Evolutionary conservation across 2,797 vertebrate species (phyloP).

Genomic region (Synanceia verrucosa): DNA sequence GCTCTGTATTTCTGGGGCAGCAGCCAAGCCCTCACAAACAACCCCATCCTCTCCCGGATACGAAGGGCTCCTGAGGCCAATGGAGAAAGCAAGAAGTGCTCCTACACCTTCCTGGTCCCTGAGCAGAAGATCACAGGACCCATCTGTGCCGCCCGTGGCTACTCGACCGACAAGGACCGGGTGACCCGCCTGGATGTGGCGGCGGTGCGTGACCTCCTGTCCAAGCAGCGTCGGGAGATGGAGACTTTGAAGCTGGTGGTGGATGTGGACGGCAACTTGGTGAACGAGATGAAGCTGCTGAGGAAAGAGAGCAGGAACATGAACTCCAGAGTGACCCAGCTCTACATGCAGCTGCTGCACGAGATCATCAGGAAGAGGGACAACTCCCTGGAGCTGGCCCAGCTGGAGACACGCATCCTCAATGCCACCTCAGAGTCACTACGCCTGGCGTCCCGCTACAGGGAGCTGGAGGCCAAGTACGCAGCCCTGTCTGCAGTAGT

Average conservation of each 20-base stretch:
- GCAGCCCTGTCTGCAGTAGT: conserved; percentile 89
- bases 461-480: conserved; percentile 91
- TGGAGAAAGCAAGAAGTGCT: conserved; percentile 85
- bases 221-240: conserved; percentile 92
- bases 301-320: conserved; percentile 98
- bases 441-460: conserved; percentile 89
- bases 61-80: conserved; percentile 74
- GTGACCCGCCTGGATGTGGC: conserved; percentile 93
- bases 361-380: conserved; percentile 98
- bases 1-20: conserved; percentile 76
- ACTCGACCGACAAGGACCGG: conserved; percentile 84
- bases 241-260: conserved; percentile 93
- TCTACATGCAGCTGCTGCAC: conserved; percentile 98
- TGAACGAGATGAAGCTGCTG: conserved; percentile 96
- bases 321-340: conserved; percentile 98
- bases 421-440: conserved; percentile 93
- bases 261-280: conserved; percentile 95
- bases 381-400: conserved; percentile 95
- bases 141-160: conserved; percentile 91
- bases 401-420: conserved; percentile 94
- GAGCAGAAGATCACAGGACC: conserved; percentile 97
- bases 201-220: conserved; percentile 89
- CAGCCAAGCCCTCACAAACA: conserved; percentile 71
- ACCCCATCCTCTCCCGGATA: conserved; percentile 77
- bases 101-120: conserved; percentile 96